Evolutionary conservation across 2,113 vertebrate species (phyloP).

Genomic region (Coregonus clupeaformis): DNA sequence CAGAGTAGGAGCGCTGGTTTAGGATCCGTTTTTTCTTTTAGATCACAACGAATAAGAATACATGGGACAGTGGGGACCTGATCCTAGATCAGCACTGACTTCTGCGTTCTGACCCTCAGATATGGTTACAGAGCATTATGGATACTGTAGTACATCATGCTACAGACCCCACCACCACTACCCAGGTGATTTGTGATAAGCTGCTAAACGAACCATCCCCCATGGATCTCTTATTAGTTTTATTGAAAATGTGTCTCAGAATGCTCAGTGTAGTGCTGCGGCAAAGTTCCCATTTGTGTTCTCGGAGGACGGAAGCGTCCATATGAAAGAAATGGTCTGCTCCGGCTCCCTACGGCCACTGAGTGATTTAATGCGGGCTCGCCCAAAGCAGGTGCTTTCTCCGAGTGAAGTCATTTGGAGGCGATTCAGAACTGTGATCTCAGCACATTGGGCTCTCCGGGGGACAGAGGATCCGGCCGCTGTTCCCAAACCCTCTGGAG

Average conservation of each 20-base stretch:
- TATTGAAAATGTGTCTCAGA: conserved; percentile 17
- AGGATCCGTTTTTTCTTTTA: too few relatives aligned
- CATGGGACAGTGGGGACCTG: too few relatives aligned
- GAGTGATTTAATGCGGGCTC: conserved; percentile 70
- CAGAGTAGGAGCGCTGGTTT: too few relatives aligned
- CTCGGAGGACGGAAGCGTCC: conserved; percentile 50
- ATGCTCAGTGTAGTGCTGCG: conserved; percentile 14
- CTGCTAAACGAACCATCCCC: conserved; percentile 39
- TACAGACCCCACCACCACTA: background rate
- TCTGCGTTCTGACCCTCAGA: conserved; percentile 11
- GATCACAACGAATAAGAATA: too few relatives aligned
- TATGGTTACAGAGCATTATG: too few relatives aligned
- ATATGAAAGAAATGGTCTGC: conserved; percentile 58
- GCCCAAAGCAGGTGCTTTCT: conserved; percentile 73
- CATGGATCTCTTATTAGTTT: conserved; percentile 36
- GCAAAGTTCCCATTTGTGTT: conserved; percentile 51
- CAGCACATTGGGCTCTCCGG: conserved; percentile 67
- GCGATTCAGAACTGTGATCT: conserved; percentile 74
- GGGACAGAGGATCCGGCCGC: conserved; percentile 63
- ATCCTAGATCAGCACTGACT: conserved; percentile 6
- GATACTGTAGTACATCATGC: too few relatives aligned
- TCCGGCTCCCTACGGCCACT: conserved; percentile 49
- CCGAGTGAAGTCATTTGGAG: conserved; percentile 73
- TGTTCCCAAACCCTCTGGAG: conserved; percentile 57
- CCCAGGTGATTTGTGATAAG: conserved; percentile 14